Evolutionary conservation across 1,140 invertebrate species (phyloP).

Genomic region (Ptiloglossa arizonensis): DNA sequence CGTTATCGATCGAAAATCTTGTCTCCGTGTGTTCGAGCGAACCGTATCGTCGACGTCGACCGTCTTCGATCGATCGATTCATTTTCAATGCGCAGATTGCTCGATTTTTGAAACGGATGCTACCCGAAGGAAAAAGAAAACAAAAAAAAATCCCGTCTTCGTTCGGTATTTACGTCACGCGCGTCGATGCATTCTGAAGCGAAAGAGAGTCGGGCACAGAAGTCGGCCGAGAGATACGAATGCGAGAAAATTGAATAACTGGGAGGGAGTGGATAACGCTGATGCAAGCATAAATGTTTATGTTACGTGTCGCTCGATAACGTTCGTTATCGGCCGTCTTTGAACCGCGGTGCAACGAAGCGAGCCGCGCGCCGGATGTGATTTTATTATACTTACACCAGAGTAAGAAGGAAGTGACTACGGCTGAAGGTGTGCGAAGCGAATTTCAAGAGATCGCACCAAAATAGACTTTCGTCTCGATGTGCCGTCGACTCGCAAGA

Average conservation of each 20-base stretch:
- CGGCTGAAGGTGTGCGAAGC: constrained; percentile 9
- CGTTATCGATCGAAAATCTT: too few species aligned
- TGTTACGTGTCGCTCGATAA: constrained; percentile 67
- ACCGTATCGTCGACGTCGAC: too few species aligned
- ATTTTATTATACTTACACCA: constrained; percentile 37
- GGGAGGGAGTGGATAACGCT: constrained; percentile 58
- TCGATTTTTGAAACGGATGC: too few species aligned
- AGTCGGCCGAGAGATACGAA: constrained; percentile 42
- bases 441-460: constrained; percentile 50
- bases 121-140: too few species aligned
- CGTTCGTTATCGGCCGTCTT: constrained; percentile 68
- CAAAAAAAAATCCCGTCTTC: too few species aligned
- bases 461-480: constrained; percentile 48
- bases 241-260: constrained; percentile 47
- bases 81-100: too few species aligned
- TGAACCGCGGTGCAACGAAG: constrained; percentile 47
- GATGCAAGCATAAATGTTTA: constrained; percentile 75
- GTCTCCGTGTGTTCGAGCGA: too few species aligned
- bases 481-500: constrained; percentile 4
- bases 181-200: too few species aligned
- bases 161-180: too few species aligned
- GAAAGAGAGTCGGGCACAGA: background rate
- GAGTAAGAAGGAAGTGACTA: constrained; percentile 28
- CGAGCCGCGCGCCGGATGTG: constrained; percentile 27
- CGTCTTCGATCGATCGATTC: too few species aligned